These are phyloP conservation scores for Leptura quadrifasciata DNA, from an alignment of 2,888 invertebrate genomes.

Conservation along the genomic window DNA sequence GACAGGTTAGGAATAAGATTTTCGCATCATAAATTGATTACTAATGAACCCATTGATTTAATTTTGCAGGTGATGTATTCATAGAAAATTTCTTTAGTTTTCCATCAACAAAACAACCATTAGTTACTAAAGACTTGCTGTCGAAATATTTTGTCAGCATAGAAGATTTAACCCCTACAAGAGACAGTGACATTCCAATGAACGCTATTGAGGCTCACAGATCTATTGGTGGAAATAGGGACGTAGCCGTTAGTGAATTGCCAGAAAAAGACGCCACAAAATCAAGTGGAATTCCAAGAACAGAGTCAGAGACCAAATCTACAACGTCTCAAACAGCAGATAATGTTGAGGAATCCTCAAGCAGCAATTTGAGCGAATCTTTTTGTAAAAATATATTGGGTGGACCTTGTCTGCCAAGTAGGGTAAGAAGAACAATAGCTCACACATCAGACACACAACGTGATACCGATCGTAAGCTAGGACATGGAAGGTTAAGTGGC, in stretches of 20 bases:
- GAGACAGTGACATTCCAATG: slow-evolving; percentile 46
- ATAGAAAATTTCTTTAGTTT: neutral
- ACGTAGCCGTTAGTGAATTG: neutral
- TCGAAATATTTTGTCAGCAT: slow-evolving; percentile 42
- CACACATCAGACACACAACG: neutral
- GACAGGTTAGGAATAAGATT: neutral
- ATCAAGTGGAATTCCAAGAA: neutral
- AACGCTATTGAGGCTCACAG: slow-evolving; percentile 28
- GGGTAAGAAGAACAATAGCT: neutral
- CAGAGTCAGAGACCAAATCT: neutral
- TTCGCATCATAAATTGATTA: too few relatives aligned
- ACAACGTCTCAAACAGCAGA: neutral
- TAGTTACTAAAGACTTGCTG: slow-evolving; percentile 39
- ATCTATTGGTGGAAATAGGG: neutral
- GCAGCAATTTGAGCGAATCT: slow-evolving; percentile 53
- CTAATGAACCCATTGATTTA: neutral
- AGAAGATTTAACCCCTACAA: slow-evolving; percentile 47
- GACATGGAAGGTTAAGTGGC: neutral
- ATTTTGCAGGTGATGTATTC: neutral
- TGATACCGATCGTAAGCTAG: neutral
- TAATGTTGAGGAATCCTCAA: slow-evolving; percentile 27
- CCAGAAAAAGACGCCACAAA: slow-evolving; percentile 22
- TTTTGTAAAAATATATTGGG: slow-evolving; percentile 51
- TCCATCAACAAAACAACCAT: neutral
- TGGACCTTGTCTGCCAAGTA: slow-evolving; percentile 28